Percentiles rank a stretch among this genome's conserved stretches.
Evolutionary conservation across 2,888 invertebrate species (phyloP).

Genomic region (Seladonia tumulorum): DNA sequence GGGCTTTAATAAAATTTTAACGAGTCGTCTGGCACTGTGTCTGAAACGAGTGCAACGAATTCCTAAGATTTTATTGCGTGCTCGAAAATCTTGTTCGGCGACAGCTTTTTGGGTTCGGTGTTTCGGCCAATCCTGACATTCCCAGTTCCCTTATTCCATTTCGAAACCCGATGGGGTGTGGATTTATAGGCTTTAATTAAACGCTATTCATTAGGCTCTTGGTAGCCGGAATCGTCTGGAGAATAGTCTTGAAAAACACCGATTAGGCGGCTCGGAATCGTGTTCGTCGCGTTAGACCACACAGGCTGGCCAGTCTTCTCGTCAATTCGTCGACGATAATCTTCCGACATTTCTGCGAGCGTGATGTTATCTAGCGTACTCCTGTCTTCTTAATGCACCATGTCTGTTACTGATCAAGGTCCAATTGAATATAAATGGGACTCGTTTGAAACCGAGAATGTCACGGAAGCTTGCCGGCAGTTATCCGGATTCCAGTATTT

Average conservation of each 20-base stretch:
- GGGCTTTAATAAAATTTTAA: slow-evolving; percentile 29
- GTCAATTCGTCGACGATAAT: slow-evolving; percentile 25
- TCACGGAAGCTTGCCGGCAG: neutral
- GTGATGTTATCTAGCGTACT: slow-evolving; percentile 37
- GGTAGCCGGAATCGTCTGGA: slow-evolving; percentile 64
- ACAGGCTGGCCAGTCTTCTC: slow-evolving; percentile 59
- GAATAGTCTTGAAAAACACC: slow-evolving; percentile 64
- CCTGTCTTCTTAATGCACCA: slow-evolving; percentile 10
- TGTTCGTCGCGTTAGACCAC: slow-evolving; percentile 67
- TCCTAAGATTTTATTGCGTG: slow-evolving; percentile 64
- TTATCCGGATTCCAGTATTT: neutral
- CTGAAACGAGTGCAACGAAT: slow-evolving; percentile 56
- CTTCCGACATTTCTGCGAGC: slow-evolving; percentile 12
- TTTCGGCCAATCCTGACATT: slow-evolving; percentile 27
- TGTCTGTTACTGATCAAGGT: neutral
- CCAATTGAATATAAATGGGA: neutral
- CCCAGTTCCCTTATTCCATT: neutral
- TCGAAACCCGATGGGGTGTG: slow-evolving; percentile 21
- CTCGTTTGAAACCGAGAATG: neutral
- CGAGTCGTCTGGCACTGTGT: slow-evolving; percentile 7
- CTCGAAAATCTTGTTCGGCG: slow-evolving; percentile 44
- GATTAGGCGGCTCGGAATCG: slow-evolving; percentile 64
- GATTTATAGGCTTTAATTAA: slow-evolving; percentile 74
- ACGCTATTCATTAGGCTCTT: slow-evolving; percentile 72
- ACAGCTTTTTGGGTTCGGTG: slow-evolving; percentile 58